Percentiles rank a stretch among this genome's conserved stretches.
These are phyloP conservation scores for Dasysyrphus tricinctus DNA, from an alignment of 2,888 invertebrate genomes.

Conservation along the genomic window DNA sequence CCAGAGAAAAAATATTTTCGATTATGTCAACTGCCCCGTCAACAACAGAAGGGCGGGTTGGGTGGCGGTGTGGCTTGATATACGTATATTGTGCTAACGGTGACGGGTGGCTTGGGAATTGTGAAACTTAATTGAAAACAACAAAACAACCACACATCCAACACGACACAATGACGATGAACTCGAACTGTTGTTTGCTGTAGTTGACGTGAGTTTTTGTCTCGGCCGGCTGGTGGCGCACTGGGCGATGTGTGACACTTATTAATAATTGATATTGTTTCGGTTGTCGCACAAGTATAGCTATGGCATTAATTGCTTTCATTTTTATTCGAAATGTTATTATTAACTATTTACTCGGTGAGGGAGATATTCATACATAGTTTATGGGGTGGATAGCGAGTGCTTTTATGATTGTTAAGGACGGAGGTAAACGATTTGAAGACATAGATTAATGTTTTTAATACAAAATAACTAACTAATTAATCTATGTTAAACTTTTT, in stretches of 20 bases:
- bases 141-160: slow-evolving; percentile 20
- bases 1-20: neutral
- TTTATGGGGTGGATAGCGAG: neutral
- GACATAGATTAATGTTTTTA: too few relatives aligned
- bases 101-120: neutral
- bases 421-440: too few relatives aligned
- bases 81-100: too few relatives aligned
- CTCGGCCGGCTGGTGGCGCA: neutral
- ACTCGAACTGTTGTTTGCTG: neutral
- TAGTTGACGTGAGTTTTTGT: slow-evolving; percentile 34
- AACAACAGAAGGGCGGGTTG: slow-evolving; percentile 6
- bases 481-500: too few relatives aligned
- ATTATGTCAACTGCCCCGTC: slow-evolving; percentile 6
- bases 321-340: slow-evolving; percentile 25
- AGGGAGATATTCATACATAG: neutral
- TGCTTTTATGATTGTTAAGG: too few relatives aligned
- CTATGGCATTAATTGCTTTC: slow-evolving; percentile 38
- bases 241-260: slow-evolving; percentile 16
- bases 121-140: slow-evolving; percentile 32
- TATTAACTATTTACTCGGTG: neutral
- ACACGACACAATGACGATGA: slow-evolving; percentile 2
- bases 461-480: too few relatives aligned
- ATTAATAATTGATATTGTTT: slow-evolving; percentile 37
- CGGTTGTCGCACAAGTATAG: slow-evolving; percentile 10
- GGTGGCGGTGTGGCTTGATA: too few relatives aligned